Percentiles rank a stretch among this genome's conserved stretches.
Conservation (phyloP, 2,113 vertebrate species). For the Tyto alba region DNA sequence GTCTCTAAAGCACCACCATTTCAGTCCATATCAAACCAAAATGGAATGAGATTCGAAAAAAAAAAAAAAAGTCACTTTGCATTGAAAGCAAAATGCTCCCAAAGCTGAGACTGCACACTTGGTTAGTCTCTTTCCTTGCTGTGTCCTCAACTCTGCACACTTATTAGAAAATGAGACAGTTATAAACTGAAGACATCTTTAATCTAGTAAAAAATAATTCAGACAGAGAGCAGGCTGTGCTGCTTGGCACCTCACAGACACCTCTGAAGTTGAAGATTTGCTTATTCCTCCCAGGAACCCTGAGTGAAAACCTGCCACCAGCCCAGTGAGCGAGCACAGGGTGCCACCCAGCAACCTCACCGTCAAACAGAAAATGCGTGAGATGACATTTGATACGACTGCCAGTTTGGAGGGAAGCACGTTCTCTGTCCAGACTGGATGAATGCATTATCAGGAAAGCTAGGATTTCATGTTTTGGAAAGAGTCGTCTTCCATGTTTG, state of each 20-base stretch:
- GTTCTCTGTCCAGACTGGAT: not conserved
- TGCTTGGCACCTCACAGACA: not conserved
- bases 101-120: not conserved
- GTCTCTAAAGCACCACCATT: not conserved
- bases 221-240: not conserved
- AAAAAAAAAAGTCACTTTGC: no score
- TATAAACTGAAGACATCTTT: not conserved
- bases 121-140: not conserved
- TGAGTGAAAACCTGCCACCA: not conserved
- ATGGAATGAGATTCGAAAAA: not conserved
- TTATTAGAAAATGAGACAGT: not conserved
- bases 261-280: not conserved
- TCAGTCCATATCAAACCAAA: not conserved
- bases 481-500: not conserved
- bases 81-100: not conserved
- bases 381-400: not conserved
- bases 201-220: not conserved
- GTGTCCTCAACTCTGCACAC: not conserved
- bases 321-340: fast-evolving
- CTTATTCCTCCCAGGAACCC: not conserved
- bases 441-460: not conserved
- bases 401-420: not conserved
- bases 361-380: not conserved
- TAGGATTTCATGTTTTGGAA: not conserved
- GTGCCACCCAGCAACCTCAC: not conserved